These are phyloP conservation scores for Manacus vitellinus DNA, from an alignment of 2,113 vertebrate genomes.

Conservation along the genomic window DNA sequence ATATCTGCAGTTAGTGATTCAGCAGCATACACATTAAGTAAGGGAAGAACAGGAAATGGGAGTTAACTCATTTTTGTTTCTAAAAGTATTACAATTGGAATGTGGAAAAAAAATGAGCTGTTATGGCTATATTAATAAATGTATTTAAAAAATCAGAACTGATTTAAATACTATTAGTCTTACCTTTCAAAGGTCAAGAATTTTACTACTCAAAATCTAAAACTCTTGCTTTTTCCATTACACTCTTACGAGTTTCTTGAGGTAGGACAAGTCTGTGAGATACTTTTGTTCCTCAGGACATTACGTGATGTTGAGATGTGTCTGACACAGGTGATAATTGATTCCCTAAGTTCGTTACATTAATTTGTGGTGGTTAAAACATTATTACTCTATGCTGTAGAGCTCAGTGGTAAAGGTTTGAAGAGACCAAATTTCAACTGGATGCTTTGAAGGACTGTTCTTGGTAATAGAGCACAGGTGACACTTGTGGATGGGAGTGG, in stretches of 20 bases:
- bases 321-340: neutral
- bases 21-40: neutral
- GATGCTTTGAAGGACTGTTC: neutral
- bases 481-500: neutral
- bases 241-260: neutral
- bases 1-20: neutral
- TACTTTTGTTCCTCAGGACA: neutral
- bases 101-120: neutral
- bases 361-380: neutral
- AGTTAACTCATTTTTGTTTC: constrained; percentile 28
- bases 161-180: neutral
- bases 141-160: neutral
- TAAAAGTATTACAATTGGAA: constrained; percentile 10
- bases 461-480: accelerated
- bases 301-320: neutral
- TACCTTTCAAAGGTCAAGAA: neutral
- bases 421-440: neutral
- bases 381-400: neutral
- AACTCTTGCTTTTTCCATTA: neutral
- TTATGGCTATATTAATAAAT: neutral
- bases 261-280: neutral
- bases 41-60: constrained; percentile 50
- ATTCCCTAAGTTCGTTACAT: neutral
- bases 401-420: neutral
- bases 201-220: neutral